Evolutionary conservation across 2,797 vertebrate genomes (phyloP), one percentile per base, ranked within the genome.

Genomic region (Falco biarmicus): DNA sequence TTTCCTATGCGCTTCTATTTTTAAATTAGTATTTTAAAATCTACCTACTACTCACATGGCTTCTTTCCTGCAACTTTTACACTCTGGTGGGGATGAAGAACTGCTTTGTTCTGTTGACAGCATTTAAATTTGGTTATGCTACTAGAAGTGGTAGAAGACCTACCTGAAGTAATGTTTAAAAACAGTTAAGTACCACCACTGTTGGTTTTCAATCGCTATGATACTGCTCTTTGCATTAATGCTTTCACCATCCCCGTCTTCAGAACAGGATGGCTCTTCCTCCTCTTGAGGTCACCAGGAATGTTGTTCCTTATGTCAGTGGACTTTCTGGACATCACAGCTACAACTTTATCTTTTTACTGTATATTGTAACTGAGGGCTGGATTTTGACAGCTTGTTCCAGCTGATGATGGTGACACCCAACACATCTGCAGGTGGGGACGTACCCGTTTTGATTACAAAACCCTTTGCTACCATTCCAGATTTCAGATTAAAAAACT

Each of bases 341-440:
- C 56, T 75, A 43, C 18, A 84, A 64, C 13, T 90, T 32, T 32
- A 22, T 57, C 41, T 50, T 13, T 83, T 85, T n/a, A 69, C 15
- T 0, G 0, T 15, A 47, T 66, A 70, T 2, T 69, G n/a, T 65
- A 56, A 32, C 8, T 0, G 4, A 61, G 34, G 43, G 43, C 31
- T 83, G 51, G 21, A 90, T 80, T 90, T 78, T 60, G 56, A 65
- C 16, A 90, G 39, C 51, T 77, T 2, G 1, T 39, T 74, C 32
- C 51, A 80, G 8, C 9, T 8, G 25, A 54, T 39, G 20, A 54
- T 43, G 31, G 45, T 37, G 43, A 86, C 51, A 66, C 2, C 6
- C 39, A 74, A 28, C 26, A 39, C 8, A 66, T 43, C 34, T 28
- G 29, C 48, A 74, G 24, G 24, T 63, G 9, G 16, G 47, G 13